phyloP scores from a whole-genome alignment of 2,888 invertebrate species.

The Aleiodes leptofemur region DNA sequence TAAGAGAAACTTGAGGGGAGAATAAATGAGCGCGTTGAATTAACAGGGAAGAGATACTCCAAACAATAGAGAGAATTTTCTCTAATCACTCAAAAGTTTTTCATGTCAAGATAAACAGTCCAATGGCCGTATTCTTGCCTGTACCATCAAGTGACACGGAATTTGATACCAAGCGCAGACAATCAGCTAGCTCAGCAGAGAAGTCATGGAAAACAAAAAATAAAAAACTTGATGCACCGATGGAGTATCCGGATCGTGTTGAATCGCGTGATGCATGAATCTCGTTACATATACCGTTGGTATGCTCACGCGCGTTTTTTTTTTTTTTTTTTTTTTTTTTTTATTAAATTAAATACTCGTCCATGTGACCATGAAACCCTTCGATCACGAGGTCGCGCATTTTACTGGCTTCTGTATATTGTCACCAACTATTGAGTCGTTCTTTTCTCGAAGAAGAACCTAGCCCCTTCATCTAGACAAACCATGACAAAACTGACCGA shows the following conservation, averaged over 20 bases:
- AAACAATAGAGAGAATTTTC: too few relatives aligned
- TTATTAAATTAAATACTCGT: constrained; percentile 40
- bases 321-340: constrained; percentile 37
- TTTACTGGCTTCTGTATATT: constrained; percentile 60
- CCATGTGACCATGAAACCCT: constrained; percentile 66
- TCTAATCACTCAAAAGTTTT: too few relatives aligned
- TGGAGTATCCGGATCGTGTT: constrained; percentile 35
- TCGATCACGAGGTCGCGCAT: constrained; percentile 58
- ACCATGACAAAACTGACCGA: too few relatives aligned
- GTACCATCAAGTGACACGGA: too few relatives aligned
- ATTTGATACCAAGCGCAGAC: too few relatives aligned
- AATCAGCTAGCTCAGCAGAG: too few relatives aligned
- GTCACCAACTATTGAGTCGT: background rate
- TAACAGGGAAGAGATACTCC: too few relatives aligned
- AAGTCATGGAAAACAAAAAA: background rate
- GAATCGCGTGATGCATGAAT: constrained; percentile 39
- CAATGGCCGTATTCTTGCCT: too few relatives aligned
- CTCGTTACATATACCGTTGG: constrained; percentile 29
- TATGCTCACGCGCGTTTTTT: constrained; percentile 37
- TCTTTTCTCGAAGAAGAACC: background rate
- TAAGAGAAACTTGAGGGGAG: too few relatives aligned
- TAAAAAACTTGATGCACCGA: constrained; percentile 34
- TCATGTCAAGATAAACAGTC: too few relatives aligned
- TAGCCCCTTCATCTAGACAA: too few relatives aligned
- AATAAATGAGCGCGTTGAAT: too few relatives aligned